Evolutionary conservation across 2,797 vertebrate species (phyloP), one percentile per base, ranked within the genome.

Genomic region (Neosilurus hyrtlii): DNA sequence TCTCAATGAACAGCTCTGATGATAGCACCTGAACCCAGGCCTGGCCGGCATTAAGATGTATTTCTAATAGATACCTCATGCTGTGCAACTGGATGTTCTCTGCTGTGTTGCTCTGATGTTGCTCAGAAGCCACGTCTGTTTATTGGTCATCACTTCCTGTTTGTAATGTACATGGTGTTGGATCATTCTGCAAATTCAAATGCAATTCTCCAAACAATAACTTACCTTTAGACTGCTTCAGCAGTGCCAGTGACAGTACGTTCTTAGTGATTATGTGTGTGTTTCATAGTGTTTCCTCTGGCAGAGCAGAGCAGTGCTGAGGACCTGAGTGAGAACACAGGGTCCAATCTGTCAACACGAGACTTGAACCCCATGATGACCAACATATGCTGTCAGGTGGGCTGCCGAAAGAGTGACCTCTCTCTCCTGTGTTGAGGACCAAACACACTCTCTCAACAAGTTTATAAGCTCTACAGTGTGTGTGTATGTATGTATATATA

Each of bases 381-480:
- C 70, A 90, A 80, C 0, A 73, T 92, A 82, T 95, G 95, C 89
- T 95, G 94, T 89, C 90, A 93, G 88, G 87, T 92, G 88, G 95
- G 94, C 90, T 95, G 95, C 88, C 89, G 90, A 85, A 95, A 95
- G 91, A 95, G 90, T 7, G 94, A 95, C 89, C 93, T 95, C 54
- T 85, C 92, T 49, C 89, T 88, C 81, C 91, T 95, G 83, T 95
- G 95, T 90, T 95, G 92, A 95, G 88, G 63, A 80, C 73, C 16
- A 20, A 62, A 70, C n/a, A 61, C 35, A 3, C 65, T 74, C n/a
- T 70, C 43, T 12, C 15, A 3, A 51, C n/a, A 49, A 10, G 30
- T 59, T n/a, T 14, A 54, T 66, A n/a, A 10, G 9, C 30, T 68
- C 56, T 10, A 30, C 37, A 16, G 11, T 57, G 54, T 75, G 18